Conservation (phyloP, 2,888 invertebrate genomes). For the Aelia acuminata region DNA sequence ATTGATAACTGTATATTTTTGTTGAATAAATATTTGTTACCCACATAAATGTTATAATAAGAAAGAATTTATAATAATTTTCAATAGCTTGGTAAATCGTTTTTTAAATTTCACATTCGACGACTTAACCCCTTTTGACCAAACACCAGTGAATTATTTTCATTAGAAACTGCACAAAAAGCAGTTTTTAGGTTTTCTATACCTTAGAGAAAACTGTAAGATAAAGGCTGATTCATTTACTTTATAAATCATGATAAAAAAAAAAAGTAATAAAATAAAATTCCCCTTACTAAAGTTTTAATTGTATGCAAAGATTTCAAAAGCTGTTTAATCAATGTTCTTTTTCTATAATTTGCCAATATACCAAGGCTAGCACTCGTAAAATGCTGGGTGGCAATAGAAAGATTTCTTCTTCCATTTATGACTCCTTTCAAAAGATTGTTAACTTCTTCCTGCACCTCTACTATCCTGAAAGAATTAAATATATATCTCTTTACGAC, state of each 20-base stretch:
- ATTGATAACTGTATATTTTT: no score
- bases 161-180: constrained; percentile 63
- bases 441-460: constrained; percentile 79
- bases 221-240: neutral
- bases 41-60: no score
- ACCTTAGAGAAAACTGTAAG: neutral
- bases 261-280: constrained; percentile 38
- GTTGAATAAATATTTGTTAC: no score
- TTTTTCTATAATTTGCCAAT: constrained; percentile 90
- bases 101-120: no score
- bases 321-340: constrained; percentile 85
- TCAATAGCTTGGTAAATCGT: no score
- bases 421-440: constrained; percentile 81
- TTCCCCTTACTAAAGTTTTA: constrained; percentile 77
- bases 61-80: no score
- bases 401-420: constrained; percentile 80
- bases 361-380: constrained; percentile 90
- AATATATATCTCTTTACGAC: no score
- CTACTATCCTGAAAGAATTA: constrained; percentile 73
- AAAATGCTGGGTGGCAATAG: constrained; percentile 84
- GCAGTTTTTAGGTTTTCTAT: no score
- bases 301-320: constrained; percentile 85
- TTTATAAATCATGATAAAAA: constrained; percentile 11
- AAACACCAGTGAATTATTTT: no score
- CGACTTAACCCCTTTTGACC: no score